phyloP scores from a whole-genome alignment of 2,113 vertebrate genomes.

The Aldabrachelys gigantea region DNA sequence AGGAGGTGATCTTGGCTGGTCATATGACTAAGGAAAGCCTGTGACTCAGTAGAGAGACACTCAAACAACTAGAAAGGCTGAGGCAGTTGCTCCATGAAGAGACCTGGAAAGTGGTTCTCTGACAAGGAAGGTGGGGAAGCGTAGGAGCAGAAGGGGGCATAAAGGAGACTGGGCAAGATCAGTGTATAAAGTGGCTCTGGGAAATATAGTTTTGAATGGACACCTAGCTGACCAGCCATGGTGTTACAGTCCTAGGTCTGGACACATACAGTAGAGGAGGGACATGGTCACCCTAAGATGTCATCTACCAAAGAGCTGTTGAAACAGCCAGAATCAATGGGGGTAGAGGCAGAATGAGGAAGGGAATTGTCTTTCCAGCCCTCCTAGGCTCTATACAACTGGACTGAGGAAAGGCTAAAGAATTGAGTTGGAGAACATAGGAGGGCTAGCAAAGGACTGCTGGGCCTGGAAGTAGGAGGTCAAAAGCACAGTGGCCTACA shows the following conservation, averaged over 20 bases:
- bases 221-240: not conserved
- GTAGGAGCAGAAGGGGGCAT: not conserved
- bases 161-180: not conserved
- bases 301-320: fast-evolving
- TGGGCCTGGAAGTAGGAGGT: slow-evolving; percentile 43
- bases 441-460: slow-evolving; percentile 14
- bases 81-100: not conserved
- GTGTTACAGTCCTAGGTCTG: not conserved
- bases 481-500: not conserved
- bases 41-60: not conserved
- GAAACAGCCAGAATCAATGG: not conserved
- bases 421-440: not conserved
- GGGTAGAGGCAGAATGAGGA: not conserved
- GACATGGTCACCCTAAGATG: fast-evolving
- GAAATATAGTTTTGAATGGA: not conserved
- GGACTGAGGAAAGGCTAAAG: not conserved
- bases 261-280: not conserved
- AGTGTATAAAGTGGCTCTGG: not conserved
- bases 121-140: not conserved
- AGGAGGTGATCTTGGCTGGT: not conserved
- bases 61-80: not conserved
- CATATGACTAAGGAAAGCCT: not conserved
- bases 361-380: not conserved
- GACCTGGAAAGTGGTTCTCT: not conserved
- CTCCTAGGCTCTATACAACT: not conserved